Base-by-base conservation (phyloP, 35 echinoderm and acorn worm species). In the Anneissia japonica region DNA sequence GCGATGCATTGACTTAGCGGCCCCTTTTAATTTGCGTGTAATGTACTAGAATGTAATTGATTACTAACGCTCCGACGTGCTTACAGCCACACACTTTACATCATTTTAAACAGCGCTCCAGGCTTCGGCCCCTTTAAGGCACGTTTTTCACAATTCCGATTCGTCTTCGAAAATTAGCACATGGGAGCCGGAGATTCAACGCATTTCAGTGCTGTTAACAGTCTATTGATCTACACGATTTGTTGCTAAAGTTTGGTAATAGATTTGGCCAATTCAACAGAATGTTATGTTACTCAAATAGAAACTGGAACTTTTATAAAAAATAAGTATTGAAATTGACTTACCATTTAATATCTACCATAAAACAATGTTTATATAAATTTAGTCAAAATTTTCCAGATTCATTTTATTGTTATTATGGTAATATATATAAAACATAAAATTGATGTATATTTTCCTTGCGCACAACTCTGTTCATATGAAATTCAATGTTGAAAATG, bases 181-280 rank as follows among this genome's bases (percentile, higher is more conserved):
- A 64, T 64, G 51, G 1, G 19, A 64, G 51, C 2, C 51, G 51
- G 51, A 64, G 51, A 64, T 64, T 64, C 51, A 64, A 64, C 26
- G 51, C 21, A 23, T 64, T 64, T 64, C 51, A 64, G 51, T 64
- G 51, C 19, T 23, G 51, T 64, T 64, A 64, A 64, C 51, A 64
- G 51, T 64, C 51, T 64, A 64, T 64, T 64, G 51, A 64, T 64
- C 51, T 64, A 64, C 51, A 64, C 51, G 51, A 64, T 64, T 64
- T 64, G 51, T 64, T 64, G 51, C 51, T 64, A 9, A 64, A 64
- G 51, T 64, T 64, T 64, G 51, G 10, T 64, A 64, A 64, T 64
- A 64, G 51, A 64, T 64, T 64, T 64, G 51, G 51, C 51, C 51
- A 16, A 64, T 6, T 64, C 51, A 64, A 64, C 2, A 12, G 1